Base-by-base conservation (phyloP, 1,140 invertebrate species). In the Calephelis virginiensis region DNA sequence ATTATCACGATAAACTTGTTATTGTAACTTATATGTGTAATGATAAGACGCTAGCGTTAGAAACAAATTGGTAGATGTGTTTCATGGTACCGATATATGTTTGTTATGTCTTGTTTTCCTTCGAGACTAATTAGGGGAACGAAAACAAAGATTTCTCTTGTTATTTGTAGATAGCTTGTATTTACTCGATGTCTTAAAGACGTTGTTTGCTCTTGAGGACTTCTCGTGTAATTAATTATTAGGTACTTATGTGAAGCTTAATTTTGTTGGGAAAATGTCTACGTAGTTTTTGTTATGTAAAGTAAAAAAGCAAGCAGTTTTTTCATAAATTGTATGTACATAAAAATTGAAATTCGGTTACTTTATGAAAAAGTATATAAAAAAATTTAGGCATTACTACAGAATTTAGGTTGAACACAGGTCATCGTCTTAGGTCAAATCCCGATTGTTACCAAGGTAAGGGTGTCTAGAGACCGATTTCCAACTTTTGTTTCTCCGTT, bases 1-100 rank as follows among this genome's bases (percentile, higher is more conserved):
- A 79, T 85, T 78, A 81, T 79, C 69, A 67, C 70, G 74, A 80
- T 86, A 83, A 85, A 81, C 73, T 79, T 85, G 84, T 81, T 86
- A 78, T 86, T 81, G 80, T 73, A 56, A 73, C 74, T 78, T 65
- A 72, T 61, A 49, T 56, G 40, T 53, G 61, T 56, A 50, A 56
- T 43, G 45, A 59, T 59, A 59, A 59, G 53, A 59, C 37, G 50
- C 11, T 12, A 28, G 50, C 79, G 64, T 70, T 70, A 59, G 53
- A 59, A 59, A 59, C 53, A 59, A 38, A 59, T 59, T 37, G 53
- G 28, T 37, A 17, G 53, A 59, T 59, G 37, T 59, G 53, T 59
- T 59, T 17, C 28, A 7, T 59, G 28, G 53, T 59, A 59, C 28
- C 53, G n/a, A 59, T 59, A 37, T 59, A 59, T 59, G 12, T 37